Evolutionary conservation across 2,113 vertebrate species (phyloP).

Genomic region (Paracanthobrama guichenoti): DNA sequence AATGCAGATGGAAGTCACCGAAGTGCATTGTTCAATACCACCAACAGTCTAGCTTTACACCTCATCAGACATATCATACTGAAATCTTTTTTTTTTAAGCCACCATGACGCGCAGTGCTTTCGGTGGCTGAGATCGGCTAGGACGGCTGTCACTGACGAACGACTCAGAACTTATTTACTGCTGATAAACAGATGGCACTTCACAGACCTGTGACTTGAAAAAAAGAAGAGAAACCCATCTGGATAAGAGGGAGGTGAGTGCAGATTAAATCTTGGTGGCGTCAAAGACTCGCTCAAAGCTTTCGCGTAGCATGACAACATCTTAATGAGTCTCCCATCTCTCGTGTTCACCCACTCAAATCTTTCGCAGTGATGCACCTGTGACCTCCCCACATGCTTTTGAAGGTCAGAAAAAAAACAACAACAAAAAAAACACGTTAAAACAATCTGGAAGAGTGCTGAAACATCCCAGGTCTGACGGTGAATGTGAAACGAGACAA

Average conservation of each 20-base stretch:
- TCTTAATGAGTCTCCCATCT: constrained; percentile 74
- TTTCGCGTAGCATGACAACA: constrained; percentile 68
- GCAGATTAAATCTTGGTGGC: constrained; percentile 65
- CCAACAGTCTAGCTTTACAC: not conserved
- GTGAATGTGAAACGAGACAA: not conserved
- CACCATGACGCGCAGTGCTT: not conserved
- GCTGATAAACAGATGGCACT: constrained; percentile 70
- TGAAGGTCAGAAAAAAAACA: constrained; percentile 15
- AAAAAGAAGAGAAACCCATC: constrained; percentile 59
- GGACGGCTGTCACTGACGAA: constrained; percentile 52
- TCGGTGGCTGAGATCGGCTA: constrained; percentile 57
- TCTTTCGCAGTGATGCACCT: constrained; percentile 66
- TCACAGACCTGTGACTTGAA: constrained; percentile 63
- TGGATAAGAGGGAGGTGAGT: constrained; percentile 65
- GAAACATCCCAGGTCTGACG: not conserved
- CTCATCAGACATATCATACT: not conserved
- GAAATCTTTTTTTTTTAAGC: constrained; percentile 6
- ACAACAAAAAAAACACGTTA: not conserved
- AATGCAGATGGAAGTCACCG: not conserved
- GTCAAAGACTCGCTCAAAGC: constrained; percentile 64
- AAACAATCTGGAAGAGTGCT: not conserved
- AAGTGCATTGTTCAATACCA: not conserved
- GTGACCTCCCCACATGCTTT: constrained; percentile 50
- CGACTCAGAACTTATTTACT: constrained; percentile 64
- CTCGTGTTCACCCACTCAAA: constrained; percentile 61